Evolutionary conservation across 2,113 vertebrate genomes (phyloP).

Genomic region (Archocentrus centrarchus): DNA sequence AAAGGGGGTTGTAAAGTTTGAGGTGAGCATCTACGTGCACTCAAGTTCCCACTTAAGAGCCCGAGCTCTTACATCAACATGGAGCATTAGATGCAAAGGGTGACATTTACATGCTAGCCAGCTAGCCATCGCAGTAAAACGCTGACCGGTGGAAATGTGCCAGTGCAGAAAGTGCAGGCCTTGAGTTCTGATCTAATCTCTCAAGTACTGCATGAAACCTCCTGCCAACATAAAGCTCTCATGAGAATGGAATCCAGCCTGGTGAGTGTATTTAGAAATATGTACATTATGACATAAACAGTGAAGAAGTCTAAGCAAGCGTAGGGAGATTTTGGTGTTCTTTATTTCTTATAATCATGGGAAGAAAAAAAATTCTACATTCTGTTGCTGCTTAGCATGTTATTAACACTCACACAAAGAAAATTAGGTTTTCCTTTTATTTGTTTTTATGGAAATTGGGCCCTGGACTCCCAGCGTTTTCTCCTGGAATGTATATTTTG

Average conservation of each 20-base stretch:
- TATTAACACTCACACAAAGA: not conserved
- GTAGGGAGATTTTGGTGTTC: not conserved
- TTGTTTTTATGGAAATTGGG: slow-evolving; percentile 12
- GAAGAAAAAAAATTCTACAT: not conserved
- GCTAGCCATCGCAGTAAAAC: not conserved
- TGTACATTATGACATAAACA: not conserved
- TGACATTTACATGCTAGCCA: slow-evolving; percentile 45
- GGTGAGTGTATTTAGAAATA: slow-evolving; percentile 12
- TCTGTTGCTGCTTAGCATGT: not conserved
- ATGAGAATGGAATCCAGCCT: slow-evolving; percentile 2
- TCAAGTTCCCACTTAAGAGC: slow-evolving; percentile 62
- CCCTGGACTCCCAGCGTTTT: not conserved
- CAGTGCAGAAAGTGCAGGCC: slow-evolving; percentile 21
- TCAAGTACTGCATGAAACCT: slow-evolving; percentile 10
- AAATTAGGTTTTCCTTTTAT: not conserved
- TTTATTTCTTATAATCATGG: not conserved
- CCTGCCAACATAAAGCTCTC: slow-evolving; percentile 21
- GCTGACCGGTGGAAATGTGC: slow-evolving; percentile 22
- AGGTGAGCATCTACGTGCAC: slow-evolving; percentile 56
- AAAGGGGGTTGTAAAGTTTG: slow-evolving; percentile 73
- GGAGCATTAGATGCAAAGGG: slow-evolving; percentile 55
- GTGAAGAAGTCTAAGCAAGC: not conserved
- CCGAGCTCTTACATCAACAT: slow-evolving; percentile 20
- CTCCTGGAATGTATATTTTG: slow-evolving; percentile 29
- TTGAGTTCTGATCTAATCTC: slow-evolving; percentile 39